Evolutionary conservation across 2,797 vertebrate genomes (phyloP), one percentile per base, ranked within the genome.

Genomic region (Peromyscus aztecus): DNA sequence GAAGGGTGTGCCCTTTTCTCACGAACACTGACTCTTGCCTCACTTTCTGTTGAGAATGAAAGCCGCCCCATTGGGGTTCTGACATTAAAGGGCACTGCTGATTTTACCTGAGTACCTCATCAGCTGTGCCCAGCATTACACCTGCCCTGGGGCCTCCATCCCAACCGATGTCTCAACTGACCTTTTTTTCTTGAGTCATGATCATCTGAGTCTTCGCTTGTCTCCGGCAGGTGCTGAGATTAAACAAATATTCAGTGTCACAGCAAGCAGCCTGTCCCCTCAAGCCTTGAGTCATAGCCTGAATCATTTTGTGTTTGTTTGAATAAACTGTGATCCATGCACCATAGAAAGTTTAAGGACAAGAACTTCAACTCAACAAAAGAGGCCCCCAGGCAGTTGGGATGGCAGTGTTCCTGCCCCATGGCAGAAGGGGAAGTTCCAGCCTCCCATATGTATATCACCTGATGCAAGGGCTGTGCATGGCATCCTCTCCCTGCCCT

Each of bases 291-390:
- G 40, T 55, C 24, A 0, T 7, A 13, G 80, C 71, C 63, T 76
- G 65, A 91, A 24, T 93, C 63, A 24, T 91, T 37, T 91, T 89
- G 19, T 91, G 29, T 83, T 93, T 61, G 11, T 73, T 93, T 87
- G 75, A 91, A 89, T 59, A 94, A 81, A 85, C 67, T 76, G 34
- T 81, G 49, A 69, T 63, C 76, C 71, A 24, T 8, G 46, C 63
- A 5, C 43, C 6, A 1, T 23, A 24, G 87, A 27, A 90, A 91
- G n/a, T 89, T 92, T 61, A 73, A 85, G 82, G 49, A 40, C 63
- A 85, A 75, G 29, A 83, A 21, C 40, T 91, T 89, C 24, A 43
- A 1, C 13, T n/a, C 21, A 73, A 1, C 6, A 88, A 85, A 49
- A 57, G 87, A 76, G 73, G 84, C 46, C 24, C 55, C 37, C 23